Base-by-base conservation (phyloP, 2,888 invertebrate species). In the Acheta domesticus region DNA sequence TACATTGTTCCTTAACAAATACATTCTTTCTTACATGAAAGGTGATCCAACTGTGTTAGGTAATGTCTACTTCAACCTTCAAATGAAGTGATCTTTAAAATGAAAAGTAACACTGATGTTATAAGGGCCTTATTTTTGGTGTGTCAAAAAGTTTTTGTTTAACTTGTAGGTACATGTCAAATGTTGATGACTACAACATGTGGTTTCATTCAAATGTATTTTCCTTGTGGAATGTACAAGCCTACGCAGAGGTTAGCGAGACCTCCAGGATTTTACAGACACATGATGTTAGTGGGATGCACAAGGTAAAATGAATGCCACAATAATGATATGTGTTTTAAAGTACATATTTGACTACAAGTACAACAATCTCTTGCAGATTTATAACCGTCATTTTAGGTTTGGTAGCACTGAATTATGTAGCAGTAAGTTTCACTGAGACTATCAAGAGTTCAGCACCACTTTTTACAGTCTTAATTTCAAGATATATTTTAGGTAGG, bases 361-460 rank as follows among this genome's bases (percentile, higher is more conserved):
- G 62, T 0, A 12, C n/a, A 19, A 62, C 62, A 62, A 62, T 82
- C 81, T 81, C 78, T 87, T 88, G 80, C 85, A 92, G 92, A 85
- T 93, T 93, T 86, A 89, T 91, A 77, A 93, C 93, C 11, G 93
- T 94, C 78, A 90, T 93, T 80, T 86, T 93, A 84, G 94, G 94
- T 79, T 87, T 94, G 83, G 89, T 93, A 79, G 92, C 94, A 12
- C 87, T 94, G 79, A 93, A 93, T 88, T 93, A 91, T 86, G 93
- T 94, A 80, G 93, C 93, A 81, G 93, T 94, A 80, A 93, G 93
- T 86, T 94, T 94, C 86, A 93, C 93, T 76, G 94, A 94, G 86
- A 94, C 94, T 19, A 92, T 94, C 77, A 94, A 94, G 86, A 93
- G 93, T 86, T 93, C 93, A 50, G 93, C 93, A 21, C 94, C 94